Conservation (phyloP, 2,113 vertebrate species). For the Notothenia coriiceps region DNA sequence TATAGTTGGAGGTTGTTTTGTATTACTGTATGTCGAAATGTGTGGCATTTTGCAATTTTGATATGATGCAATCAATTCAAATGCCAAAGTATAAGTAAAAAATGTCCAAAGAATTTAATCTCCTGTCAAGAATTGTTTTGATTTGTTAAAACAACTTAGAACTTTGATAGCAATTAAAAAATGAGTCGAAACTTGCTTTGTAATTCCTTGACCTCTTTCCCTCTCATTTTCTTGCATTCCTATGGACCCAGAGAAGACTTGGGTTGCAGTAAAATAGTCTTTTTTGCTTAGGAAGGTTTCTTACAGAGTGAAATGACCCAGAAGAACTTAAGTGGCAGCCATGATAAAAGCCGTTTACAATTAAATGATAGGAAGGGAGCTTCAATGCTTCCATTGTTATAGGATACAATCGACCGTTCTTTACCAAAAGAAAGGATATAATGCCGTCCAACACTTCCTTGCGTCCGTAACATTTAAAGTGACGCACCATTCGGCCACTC, state of each 20-base stretch:
- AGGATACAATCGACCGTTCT: no score
- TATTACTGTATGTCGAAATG: background rate
- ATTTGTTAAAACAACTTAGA: background rate
- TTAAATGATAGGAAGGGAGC: no score
- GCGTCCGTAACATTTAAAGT: no score
- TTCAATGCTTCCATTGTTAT: no score
- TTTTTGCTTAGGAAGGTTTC: no score
- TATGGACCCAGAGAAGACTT: background rate
- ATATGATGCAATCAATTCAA: background rate
- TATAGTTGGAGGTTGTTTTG: background rate
- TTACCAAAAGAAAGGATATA: no score
- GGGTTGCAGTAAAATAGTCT: no score
- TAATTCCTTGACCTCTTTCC: background rate
- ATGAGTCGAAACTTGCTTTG: background rate
- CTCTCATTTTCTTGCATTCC: background rate
- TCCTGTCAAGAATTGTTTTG: background rate
- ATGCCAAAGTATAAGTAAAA: background rate
- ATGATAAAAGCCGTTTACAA: no score
- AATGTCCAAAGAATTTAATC: background rate
- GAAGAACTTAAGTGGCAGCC: no score
- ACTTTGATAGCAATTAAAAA: background rate
- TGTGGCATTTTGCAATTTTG: background rate
- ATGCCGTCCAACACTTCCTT: no score
- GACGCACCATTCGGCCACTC: no score
- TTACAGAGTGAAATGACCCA: no score